A percentile compares a stretch with the other conserved stretches of the same genome.
phyloP scores from a whole-genome alignment of 1,140 invertebrate species.

The Drosophila mauritiana region DNA sequence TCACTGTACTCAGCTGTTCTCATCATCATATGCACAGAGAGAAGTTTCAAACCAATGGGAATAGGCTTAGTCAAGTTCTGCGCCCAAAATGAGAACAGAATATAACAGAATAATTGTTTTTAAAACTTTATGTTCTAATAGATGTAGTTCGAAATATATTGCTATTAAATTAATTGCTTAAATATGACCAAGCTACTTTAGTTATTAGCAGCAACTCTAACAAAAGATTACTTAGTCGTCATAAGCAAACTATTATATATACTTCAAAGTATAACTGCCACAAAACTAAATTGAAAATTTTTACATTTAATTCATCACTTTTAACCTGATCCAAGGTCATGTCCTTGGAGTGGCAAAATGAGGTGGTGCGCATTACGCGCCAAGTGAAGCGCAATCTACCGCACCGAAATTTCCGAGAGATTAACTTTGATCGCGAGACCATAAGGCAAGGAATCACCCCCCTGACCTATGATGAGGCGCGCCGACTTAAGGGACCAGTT shows the following conservation, averaged over 20 bases:
- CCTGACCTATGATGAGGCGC: constrained; percentile 43
- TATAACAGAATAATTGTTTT: background rate
- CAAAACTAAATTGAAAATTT: background rate
- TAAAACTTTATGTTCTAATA: background rate
- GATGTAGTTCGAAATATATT: too few species aligned
- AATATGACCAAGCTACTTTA: too few species aligned
- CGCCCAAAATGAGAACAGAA: background rate
- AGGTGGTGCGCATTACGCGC: constrained; percentile 44
- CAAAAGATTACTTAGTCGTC: too few species aligned
- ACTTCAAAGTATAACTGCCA: background rate
- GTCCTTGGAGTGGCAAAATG: constrained; percentile 44
- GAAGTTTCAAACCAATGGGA: background rate
- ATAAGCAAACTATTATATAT: background rate
- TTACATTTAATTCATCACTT: too few species aligned
- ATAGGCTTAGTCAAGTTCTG: background rate
- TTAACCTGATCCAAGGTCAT: background rate
- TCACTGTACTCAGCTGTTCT: background rate
- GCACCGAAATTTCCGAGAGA: constrained; percentile 61
- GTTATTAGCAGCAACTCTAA: too few species aligned
- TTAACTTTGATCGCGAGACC: constrained; percentile 58
- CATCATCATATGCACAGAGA: background rate
- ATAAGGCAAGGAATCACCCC: constrained; percentile 45
- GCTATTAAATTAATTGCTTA: too few species aligned
- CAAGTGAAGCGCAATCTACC: constrained; percentile 57
- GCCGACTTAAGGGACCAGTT: constrained; percentile 45